Conservation (phyloP, 2,888 invertebrate species). For the Prosopocoilus inquinatus region DNA sequence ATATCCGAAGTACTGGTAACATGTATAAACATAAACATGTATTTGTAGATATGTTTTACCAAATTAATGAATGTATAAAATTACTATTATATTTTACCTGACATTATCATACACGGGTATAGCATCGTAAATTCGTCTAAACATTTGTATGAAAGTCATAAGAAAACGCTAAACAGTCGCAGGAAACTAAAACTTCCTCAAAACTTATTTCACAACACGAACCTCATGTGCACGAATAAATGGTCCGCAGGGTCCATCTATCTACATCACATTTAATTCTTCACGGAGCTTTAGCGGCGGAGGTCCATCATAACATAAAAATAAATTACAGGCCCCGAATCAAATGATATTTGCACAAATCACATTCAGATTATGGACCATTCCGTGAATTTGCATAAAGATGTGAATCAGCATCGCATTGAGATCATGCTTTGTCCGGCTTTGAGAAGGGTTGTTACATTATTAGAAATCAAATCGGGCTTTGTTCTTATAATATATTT, state of each 20-base stretch:
- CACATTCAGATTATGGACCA: slow-evolving; percentile 24
- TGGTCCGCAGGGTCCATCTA: slow-evolving; percentile 22
- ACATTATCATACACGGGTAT: too few species aligned
- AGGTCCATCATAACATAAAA: slow-evolving; percentile 23
- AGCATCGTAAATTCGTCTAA: too few species aligned
- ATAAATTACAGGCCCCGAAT: slow-evolving; percentile 23
- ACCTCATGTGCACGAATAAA: background rate
- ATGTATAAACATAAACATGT: too few species aligned
- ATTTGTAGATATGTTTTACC: too few species aligned
- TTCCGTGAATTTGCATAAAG: slow-evolving; percentile 31
- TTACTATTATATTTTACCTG: too few species aligned
- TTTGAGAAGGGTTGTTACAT: slow-evolving; percentile 18
- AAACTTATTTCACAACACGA: too few species aligned
- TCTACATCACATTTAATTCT: slow-evolving; percentile 32
- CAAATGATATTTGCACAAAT: slow-evolving; percentile 26
- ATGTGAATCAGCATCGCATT: slow-evolving; percentile 27
- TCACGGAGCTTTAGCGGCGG: slow-evolving; percentile 29
- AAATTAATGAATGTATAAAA: too few species aligned
- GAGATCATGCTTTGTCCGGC: slow-evolving; percentile 22
- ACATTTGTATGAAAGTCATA: too few species aligned
- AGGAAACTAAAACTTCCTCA: too few species aligned
- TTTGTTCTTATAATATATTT: background rate
- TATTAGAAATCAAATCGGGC: slow-evolving; percentile 2
- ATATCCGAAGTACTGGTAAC: too few species aligned
- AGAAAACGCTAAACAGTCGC: too few species aligned